Base-by-base conservation (phyloP, 2,888 invertebrate genomes). In the Smittia sp. region DNA sequence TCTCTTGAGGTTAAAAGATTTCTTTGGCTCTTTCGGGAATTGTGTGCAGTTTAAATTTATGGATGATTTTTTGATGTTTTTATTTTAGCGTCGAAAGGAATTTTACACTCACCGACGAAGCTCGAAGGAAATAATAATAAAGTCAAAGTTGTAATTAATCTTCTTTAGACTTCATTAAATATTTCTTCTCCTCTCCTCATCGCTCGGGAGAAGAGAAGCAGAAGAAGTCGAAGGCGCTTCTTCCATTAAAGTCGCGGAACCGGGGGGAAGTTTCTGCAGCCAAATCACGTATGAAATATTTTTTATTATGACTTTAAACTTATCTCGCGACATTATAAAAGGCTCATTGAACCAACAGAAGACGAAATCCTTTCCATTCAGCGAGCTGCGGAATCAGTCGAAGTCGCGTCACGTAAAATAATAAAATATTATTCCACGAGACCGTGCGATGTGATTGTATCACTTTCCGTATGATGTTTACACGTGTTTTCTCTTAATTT, bases 401-500 rank as follows among this genome's bases (percentile, higher is more conserved):
- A 25, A 72, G 72, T 72, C 72, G 52, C 25, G 54, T 72, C 72
- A 72, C 72, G 72, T 72, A 72, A 18, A 38, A 38, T 38, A 72
- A 72, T 58, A 66, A 39, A 63, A 63, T 63, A 63, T 63, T 63
- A 25, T 27, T 20, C 39, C 15, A 39, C 66, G 39, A 22, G 58
- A 58, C 58, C 38, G 38, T 39, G 15, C 13, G 11, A 32, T 66
- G 54, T 62, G 72, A 72, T 72, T 22, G 72, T 72, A 72, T 72
- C 72, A 62, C 22, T 32, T 58, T 27, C 32, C 54, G 70, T 70
- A 70, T 58, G 72, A 72, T 72, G 72, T 72, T 72, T 72, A 72
- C 72, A 72, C 62, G 72, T 72, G 72, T 72, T 72, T 72, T 72
- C 72, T 20, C 15, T 72, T 54, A 72, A 38, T 54, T 62, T 72